Percentiles rank a stretch among this genome's conserved stretches.
Evolutionary conservation across 2,113 vertebrate genomes (phyloP).

Genomic region (Abramis brama): DNA sequence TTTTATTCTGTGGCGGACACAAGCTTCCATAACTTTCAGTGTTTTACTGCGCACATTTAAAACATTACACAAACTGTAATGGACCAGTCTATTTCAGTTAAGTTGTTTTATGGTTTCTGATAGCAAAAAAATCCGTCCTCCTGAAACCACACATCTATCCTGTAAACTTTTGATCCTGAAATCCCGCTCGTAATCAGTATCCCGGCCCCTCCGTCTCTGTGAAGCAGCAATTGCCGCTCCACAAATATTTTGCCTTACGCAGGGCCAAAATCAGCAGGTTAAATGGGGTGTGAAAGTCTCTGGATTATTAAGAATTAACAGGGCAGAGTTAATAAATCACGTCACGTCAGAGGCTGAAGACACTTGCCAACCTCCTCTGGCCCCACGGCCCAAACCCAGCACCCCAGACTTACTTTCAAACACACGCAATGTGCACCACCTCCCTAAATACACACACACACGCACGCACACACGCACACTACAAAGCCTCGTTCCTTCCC

Average conservation of each 20-base stretch:
- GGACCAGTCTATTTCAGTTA: slow-evolving; percentile 47
- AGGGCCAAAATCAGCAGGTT: slow-evolving; percentile 76
- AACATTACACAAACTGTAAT: not conserved
- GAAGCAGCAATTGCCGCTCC: slow-evolving; percentile 51
- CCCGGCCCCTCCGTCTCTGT: slow-evolving; percentile 7
- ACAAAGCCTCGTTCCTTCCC: slow-evolving; percentile 11
- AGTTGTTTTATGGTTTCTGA: slow-evolving; percentile 61
- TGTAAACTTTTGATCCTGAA: slow-evolving; percentile 49
- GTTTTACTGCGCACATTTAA: not conserved
- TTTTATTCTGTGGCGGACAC: too few species aligned
- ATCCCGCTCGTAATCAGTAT: slow-evolving; percentile 40
- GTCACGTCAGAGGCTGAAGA: slow-evolving; percentile 59
- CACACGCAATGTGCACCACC: slow-evolving; percentile 63
- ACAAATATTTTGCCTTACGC: slow-evolving; percentile 63
- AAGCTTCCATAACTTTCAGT: not conserved
- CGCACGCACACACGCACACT: slow-evolving; percentile 34
- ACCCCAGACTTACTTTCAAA: slow-evolving; percentile 60
- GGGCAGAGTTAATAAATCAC: slow-evolving; percentile 80
- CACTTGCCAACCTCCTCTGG: slow-evolving; percentile 34
- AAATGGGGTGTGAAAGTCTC: slow-evolving; percentile 82
- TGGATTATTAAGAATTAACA: slow-evolving; percentile 84
- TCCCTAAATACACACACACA: slow-evolving; percentile 38
- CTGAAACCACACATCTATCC: not conserved
- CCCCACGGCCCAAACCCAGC: slow-evolving; percentile 60
- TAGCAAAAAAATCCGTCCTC: slow-evolving; percentile 43